Conservation (phyloP, 2,888 invertebrate genomes). For the Cetonia aurata region DNA sequence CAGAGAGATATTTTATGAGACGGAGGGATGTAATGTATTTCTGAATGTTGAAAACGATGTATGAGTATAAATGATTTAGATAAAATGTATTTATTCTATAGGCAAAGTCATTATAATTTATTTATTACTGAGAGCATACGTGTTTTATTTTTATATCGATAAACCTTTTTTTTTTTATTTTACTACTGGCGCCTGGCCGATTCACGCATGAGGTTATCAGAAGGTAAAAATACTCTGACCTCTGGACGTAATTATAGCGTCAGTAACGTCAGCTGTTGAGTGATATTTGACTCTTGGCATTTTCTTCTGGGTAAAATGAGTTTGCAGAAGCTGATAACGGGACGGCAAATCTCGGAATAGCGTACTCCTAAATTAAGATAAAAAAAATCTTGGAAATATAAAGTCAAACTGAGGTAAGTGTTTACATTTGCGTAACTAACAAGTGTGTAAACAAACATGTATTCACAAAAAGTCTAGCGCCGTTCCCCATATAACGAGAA, state of each 20-base stretch:
- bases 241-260: constrained; percentile 5
- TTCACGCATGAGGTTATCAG: constrained; percentile 29
- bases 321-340: background rate
- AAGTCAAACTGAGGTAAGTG: too few relatives aligned
- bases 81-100: constrained; percentile 62
- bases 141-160: constrained; percentile 26
- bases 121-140: constrained; percentile 38
- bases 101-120: constrained; percentile 44
- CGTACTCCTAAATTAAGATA: too few relatives aligned
- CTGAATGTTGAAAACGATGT: constrained; percentile 50
- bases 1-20: constrained; percentile 18
- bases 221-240: constrained; percentile 13
- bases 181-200: constrained; percentile 2
- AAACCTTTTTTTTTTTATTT: constrained; percentile 4
- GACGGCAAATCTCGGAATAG: background rate
- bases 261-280: constrained; percentile 19
- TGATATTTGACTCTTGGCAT: constrained; percentile 20
- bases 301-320: constrained; percentile 10
- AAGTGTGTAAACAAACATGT: too few relatives aligned
- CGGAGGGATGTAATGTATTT: constrained; percentile 23
- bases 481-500: too few relatives aligned
- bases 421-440: too few relatives aligned
- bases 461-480: too few relatives aligned
- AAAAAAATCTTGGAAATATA: background rate
- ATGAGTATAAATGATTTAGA: constrained; percentile 47